Evolutionary conservation across 2,113 vertebrate species (phyloP).

Genomic region (Chrysochloris asiatica): DNA sequence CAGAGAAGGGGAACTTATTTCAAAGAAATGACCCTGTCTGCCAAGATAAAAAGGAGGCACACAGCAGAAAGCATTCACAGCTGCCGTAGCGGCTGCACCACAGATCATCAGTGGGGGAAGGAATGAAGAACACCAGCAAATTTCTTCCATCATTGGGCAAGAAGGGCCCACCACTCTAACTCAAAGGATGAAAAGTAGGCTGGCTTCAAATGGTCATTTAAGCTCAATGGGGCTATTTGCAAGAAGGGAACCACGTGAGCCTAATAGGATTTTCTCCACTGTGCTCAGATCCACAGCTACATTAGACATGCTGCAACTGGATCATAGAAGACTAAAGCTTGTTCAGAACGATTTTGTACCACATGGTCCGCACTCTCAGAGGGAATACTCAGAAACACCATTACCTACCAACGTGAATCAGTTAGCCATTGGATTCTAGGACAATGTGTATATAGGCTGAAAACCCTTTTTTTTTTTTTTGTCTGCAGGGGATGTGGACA

Average conservation of each 20-base stretch:
- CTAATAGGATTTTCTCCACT: not conserved
- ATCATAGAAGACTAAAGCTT: not conserved
- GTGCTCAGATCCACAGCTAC: not conserved
- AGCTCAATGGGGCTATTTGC: not conserved
- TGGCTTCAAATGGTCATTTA: not conserved
- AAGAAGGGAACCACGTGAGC: not conserved
- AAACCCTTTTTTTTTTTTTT: not conserved
- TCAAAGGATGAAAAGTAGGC: constrained; percentile 14
- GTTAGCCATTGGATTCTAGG: not conserved
- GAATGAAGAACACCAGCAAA: not conserved
- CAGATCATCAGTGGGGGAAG: not conserved
- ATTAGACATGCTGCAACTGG: not conserved
- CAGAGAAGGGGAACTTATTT: constrained; percentile 70
- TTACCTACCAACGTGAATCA: not conserved
- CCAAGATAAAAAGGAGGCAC: constrained; percentile 64
- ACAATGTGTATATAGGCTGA: not conserved
- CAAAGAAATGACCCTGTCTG: constrained; percentile 73
- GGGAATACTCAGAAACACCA: not conserved
- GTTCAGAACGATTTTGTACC: not conserved
- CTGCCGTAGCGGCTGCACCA: not conserved
- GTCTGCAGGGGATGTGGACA: not conserved
- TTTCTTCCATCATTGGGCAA: not conserved
- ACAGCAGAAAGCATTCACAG: constrained; percentile 47
- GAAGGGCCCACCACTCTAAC: constrained; percentile 1
- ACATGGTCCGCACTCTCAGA: not conserved